phyloP scores from a whole-genome alignment of 2,797 vertebrate genomes.

The Stomatorhinus walkeri region DNA sequence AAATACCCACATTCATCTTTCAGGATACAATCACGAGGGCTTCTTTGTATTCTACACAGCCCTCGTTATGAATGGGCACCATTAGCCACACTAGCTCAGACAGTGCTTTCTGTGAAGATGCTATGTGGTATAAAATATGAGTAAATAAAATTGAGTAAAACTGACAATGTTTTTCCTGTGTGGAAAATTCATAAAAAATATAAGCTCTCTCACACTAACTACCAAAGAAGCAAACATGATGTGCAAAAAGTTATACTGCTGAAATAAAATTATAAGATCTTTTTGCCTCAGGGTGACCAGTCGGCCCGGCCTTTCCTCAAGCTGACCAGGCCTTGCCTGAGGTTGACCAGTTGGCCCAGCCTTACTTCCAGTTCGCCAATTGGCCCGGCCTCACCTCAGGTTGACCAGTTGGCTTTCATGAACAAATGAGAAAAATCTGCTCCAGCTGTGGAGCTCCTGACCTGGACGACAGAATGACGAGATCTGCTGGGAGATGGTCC shows the following conservation, averaged over 20 bases:
- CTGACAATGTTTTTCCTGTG: background rate
- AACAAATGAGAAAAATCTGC: background rate
- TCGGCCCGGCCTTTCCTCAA: background rate
- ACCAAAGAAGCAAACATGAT: background rate
- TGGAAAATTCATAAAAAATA: background rate
- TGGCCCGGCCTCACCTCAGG: background rate
- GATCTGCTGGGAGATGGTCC: constrained; percentile 98
- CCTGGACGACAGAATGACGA: constrained; percentile 99
- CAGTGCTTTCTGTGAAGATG: background rate
- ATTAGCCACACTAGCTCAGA: background rate
- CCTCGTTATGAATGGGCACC: background rate
- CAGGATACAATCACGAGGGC: background rate
- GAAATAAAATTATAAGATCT: background rate
- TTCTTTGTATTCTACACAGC: background rate
- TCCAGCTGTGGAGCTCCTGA: constrained; percentile 60
- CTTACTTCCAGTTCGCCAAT: background rate
- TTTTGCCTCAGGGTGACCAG: background rate
- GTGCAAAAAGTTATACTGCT: background rate
- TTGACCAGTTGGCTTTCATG: background rate
- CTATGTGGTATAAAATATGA: background rate
- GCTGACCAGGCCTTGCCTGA: background rate
- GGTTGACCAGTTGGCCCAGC: background rate
- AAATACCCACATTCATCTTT: constrained; percentile 7
- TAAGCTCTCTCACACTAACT: background rate
- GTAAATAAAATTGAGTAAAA: background rate